Conservation (phyloP, 2,888 invertebrate genomes). For the Aromia moschata region DNA sequence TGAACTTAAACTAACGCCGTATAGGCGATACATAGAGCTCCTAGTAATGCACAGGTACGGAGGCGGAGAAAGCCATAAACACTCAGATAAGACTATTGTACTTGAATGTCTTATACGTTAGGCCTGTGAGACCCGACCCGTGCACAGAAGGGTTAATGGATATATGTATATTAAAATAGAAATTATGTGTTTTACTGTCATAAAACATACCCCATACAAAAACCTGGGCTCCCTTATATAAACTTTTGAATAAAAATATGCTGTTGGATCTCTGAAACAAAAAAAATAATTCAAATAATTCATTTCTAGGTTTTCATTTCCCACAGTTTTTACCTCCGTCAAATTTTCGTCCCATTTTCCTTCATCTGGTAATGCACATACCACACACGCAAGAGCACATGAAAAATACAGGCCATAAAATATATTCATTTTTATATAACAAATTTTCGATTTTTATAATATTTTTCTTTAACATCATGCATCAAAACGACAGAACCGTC, state of each 20-base stretch:
- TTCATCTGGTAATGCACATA: conserved; percentile 66
- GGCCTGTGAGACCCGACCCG: too few relatives aligned
- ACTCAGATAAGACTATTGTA: too few relatives aligned
- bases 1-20: too few relatives aligned
- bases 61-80: too few relatives aligned
- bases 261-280: conserved; percentile 63
- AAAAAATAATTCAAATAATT: conserved; percentile 15
- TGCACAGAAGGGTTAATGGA: background rate
- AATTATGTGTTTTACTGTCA: background rate
- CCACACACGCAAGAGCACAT: conserved; percentile 18
- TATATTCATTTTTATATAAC: conserved; percentile 25
- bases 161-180: background rate
- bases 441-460: conserved; percentile 9
- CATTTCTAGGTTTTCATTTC: conserved; percentile 4
- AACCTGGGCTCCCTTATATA: conserved; percentile 77
- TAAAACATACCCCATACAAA: conserved; percentile 72
- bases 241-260: conserved; percentile 68
- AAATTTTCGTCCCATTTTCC: conserved; percentile 75
- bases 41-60: too few relatives aligned
- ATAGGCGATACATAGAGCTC: too few relatives aligned
- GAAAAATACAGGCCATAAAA: conserved; percentile 12
- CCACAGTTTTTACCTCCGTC: conserved; percentile 53
- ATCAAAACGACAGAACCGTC: background rate
- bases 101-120: too few relatives aligned
- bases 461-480: background rate